Percentiles rank a stretch among this genome's conserved stretches.
These are phyloP conservation scores for Apamea crenata DNA, from an alignment of 2,888 invertebrate species.

Conservation along the genomic window DNA sequence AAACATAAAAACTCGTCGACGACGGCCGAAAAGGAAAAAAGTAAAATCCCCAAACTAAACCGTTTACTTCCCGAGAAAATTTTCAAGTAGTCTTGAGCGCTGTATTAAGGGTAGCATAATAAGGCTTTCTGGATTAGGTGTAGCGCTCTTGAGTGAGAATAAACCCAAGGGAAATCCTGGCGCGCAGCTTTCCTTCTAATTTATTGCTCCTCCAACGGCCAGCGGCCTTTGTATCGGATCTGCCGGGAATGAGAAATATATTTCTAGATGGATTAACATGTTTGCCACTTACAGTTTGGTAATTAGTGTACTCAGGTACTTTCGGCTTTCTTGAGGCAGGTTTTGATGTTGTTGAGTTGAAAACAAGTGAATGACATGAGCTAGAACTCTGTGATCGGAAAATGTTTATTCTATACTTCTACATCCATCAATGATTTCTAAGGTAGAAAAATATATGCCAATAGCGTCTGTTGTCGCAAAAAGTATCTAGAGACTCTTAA, in stretches of 20 bases:
- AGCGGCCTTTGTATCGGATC: slow-evolving; percentile 89
- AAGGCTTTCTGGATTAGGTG: slow-evolving; percentile 90
- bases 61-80: slow-evolving; percentile 87
- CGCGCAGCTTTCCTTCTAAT: slow-evolving; percentile 89
- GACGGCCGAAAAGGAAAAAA: slow-evolving; percentile 70
- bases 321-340: slow-evolving; percentile 58
- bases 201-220: slow-evolving; percentile 88
- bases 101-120: slow-evolving; percentile 90
- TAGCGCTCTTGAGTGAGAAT: slow-evolving; percentile 90
- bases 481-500: too few relatives aligned
- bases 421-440: neutral
- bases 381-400: neutral
- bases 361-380: neutral
- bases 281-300: slow-evolving; percentile 82
- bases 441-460: neutral
- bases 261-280: slow-evolving; percentile 88
- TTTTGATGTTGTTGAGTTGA: slow-evolving; percentile 27
- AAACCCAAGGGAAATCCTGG: slow-evolving; percentile 90
- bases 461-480: neutral
- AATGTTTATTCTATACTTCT: neutral
- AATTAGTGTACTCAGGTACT: slow-evolving; percentile 82
- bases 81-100: slow-evolving; percentile 90
- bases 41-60: slow-evolving; percentile 76
- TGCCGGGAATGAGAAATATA: slow-evolving; percentile 87
- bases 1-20: slow-evolving; percentile 71